Base-by-base conservation (phyloP, 2,888 invertebrate genomes). In the Luperina testacea region DNA sequence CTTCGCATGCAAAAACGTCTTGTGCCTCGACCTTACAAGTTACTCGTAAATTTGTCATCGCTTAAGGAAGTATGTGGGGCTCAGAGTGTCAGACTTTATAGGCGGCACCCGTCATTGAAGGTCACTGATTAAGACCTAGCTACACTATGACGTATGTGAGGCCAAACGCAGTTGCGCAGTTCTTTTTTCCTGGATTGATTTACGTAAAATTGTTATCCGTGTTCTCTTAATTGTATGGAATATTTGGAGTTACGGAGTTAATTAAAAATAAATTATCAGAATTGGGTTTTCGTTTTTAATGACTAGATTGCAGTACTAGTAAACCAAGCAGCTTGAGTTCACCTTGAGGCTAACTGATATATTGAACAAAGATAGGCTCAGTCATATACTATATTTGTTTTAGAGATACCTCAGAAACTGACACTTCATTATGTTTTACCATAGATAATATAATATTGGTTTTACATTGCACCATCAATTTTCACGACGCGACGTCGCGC, bases 61-160 rank as follows among this genome's bases (percentile, higher is more conserved):
- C 72, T 78, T 85, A 81, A 87, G 87, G 88, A 88, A 85, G 85
- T 81, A 73, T 75, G 69, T 64, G 20, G 74, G 76, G 84, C 57
- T 53, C 24, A 20, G 20, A 20, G 20, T 8, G 20, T 74, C 64
- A 57, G 45, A 72, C 81, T 70, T 70, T 82, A 82, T 67, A 79
- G 72, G 82, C 75, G 84, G 69, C 68, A 72, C 53, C 57, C 27
- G 11, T 20, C 77, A 78, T 79, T 85, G 74, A 77, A 83, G 88
- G 85, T 70, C 78, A 27, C 61, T 45, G 78, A 81, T 81, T 76
- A 83, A 65, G 72, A 73, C 73, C 72, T 77, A 65, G 84, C 79
- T 65, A 75, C 27, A 4, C 2, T 51, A 42, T 82, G 82, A 84
- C 85, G 82, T 53, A 70, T 45, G 11, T 71, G 61, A 82, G 76